A percentile compares a stretch with the other conserved stretches of the same genome.
Evolutionary conservation across 2,888 invertebrate genomes (phyloP).

Genomic region (Helicoverpa assulta): DNA sequence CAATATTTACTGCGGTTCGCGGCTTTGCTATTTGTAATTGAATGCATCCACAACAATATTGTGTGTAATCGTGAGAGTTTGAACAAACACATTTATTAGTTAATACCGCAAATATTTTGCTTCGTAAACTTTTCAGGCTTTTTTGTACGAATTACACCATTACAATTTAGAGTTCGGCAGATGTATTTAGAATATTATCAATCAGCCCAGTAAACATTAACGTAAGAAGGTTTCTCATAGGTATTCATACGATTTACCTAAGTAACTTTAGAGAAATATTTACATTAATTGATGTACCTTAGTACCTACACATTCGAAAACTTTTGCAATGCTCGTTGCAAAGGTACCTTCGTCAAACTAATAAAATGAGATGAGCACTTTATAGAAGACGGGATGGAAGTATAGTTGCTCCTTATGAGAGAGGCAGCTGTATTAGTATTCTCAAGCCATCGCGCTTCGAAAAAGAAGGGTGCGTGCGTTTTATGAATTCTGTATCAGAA

Average conservation of each 20-base stretch:
- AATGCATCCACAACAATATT: too few relatives aligned
- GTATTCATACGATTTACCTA: too few relatives aligned
- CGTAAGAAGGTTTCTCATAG: not conserved
- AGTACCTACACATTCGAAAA: not conserved
- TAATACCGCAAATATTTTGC: too few relatives aligned
- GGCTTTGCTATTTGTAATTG: too few relatives aligned
- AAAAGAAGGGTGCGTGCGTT: conserved; percentile 43
- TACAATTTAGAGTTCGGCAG: too few relatives aligned
- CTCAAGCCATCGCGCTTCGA: conserved; percentile 30
- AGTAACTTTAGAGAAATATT: too few relatives aligned
- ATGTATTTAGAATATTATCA: not conserved
- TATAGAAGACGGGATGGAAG: conserved; percentile 12
- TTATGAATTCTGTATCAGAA: conserved; percentile 41
- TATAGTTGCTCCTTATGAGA: conserved; percentile 23
- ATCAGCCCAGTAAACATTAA: not conserved
- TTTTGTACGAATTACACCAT: too few relatives aligned
- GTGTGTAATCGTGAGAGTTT: too few relatives aligned
- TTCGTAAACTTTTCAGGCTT: too few relatives aligned
- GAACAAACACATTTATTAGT: too few relatives aligned
- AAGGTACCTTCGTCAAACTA: not conserved
- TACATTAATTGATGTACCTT: too few relatives aligned
- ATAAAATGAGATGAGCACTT: conserved; percentile 20
- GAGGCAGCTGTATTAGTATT: conserved; percentile 47
- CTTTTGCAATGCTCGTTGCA: not conserved
- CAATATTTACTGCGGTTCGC: not conserved